Base-by-base conservation (phyloP, 2,113 vertebrate genomes). In the Sylvia atricapilla region DNA sequence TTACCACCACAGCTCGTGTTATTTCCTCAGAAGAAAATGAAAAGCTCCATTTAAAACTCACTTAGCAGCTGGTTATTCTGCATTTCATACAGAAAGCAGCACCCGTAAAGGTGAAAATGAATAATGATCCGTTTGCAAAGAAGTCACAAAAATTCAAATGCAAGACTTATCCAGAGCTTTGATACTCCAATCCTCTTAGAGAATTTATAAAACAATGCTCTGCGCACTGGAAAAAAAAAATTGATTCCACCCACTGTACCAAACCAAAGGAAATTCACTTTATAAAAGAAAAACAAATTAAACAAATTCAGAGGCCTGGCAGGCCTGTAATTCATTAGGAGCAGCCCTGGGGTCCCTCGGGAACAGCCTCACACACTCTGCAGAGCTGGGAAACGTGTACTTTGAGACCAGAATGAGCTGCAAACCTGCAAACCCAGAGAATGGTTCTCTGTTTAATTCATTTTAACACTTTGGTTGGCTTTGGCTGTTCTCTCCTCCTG, bases 141-240 rank as follows among this genome's bases (percentile, higher is more conserved):
- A 93, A 94, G 89, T 89, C 97, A 96, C 97, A 96, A 96, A 97
- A 96, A 96, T 95, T 93, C 93, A 94, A 78, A 91, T 59, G 94
- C 59, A 89, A 94, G 97, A 93, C 91, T 96, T 96, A 90, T 87
- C 93, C 93, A 56, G 37, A 94, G 80, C 66, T 83, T 90, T 82
- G 93, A 84, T 94, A 95, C 83, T 89, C 95, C 74, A 88, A 72
- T 90, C 89, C 77, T 96, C 84, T 91, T 96, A 89, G 37, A 88
- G 78, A 90, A 37, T 92, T 94, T 78, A 91, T 84, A 85, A 96
- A 96, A 95, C 87, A 64, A 91, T 24, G 91, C 87, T 87, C 58
- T 70, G 47, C 3, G 1, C 73, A 9, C 12, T 14, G 33, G 24
- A 59, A 22, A 64, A 82, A 81, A 53, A 90, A 83, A 83, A 81